Percentiles rank a stretch among this genome's conserved stretches.
phyloP scores from a whole-genome alignment of 2,797 vertebrate species.

The Limnodromus scolopaceus region DNA sequence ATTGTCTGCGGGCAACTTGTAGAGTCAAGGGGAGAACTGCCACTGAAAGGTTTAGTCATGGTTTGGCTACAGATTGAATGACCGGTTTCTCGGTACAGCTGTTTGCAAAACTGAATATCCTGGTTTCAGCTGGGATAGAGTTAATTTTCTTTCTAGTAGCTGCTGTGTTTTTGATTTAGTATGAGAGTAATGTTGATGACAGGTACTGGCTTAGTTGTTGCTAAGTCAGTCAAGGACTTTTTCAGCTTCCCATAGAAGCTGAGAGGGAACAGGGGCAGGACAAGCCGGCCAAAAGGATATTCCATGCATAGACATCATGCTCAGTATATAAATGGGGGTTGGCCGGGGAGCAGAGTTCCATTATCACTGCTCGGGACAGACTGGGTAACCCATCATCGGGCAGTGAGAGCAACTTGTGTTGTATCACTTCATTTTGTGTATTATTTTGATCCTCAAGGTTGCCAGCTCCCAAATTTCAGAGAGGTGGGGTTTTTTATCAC shows the following conservation, averaged over 20 bases:
- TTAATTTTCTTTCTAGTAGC: neutral
- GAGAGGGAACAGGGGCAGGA: neutral
- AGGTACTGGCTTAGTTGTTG: neutral
- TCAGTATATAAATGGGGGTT: neutral
- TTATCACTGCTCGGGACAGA: neutral
- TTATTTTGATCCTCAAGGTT: neutral
- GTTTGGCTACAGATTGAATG: neutral
- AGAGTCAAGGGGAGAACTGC: neutral
- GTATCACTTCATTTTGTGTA: neutral
- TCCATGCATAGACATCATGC: neutral
- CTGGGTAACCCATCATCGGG: neutral
- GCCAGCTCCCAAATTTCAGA: neutral
- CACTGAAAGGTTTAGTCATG: neutral
- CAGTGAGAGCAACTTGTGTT: neutral
- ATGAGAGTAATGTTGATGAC: neutral
- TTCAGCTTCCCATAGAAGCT: neutral
- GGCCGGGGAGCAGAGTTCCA: neutral
- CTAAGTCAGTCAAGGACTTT: neutral
- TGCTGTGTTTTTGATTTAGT: neutral
- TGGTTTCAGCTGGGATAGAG: neutral
- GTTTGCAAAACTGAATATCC: neutral
- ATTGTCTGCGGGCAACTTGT: neutral
- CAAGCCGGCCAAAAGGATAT: neutral
- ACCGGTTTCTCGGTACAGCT: neutral
- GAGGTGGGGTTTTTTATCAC: neutral